Conservation (phyloP, 2,888 invertebrate genomes). For the Leucophenga maculata region DNA sequence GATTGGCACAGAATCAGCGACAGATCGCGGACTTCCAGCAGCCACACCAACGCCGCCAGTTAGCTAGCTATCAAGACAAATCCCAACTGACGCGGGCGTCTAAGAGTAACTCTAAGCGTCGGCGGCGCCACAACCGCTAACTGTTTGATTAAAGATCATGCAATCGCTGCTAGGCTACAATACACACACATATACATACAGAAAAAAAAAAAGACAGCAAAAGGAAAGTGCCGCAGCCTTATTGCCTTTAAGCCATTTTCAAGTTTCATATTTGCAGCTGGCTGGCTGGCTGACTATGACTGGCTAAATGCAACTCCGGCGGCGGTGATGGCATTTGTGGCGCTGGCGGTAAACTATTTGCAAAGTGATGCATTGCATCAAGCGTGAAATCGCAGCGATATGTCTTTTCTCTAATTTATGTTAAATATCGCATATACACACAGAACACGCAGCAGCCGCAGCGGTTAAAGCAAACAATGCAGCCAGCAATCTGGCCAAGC, state of each 20-base stretch:
- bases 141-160: constrained; percentile 54
- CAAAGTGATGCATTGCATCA: constrained; percentile 14
- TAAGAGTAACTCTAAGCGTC: constrained; percentile 32
- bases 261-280: constrained; percentile 7
- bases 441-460: not conserved
- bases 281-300: not conserved
- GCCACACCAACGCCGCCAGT: constrained; percentile 43
- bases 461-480: not conserved
- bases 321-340: not conserved
- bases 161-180: not conserved
- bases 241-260: not conserved
- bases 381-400: constrained; percentile 23
- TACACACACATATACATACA: not conserved
- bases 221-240: constrained; percentile 12
- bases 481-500: constrained; percentile 42
- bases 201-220: not conserved
- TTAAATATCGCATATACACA: constrained; percentile 47
- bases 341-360: not conserved
- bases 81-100: constrained; percentile 57
- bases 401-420: constrained; percentile 49
- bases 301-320: not conserved
- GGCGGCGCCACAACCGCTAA: constrained; percentile 52
- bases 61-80: constrained; percentile 50
- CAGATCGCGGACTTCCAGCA: constrained; percentile 43
- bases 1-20: not conserved